Base-by-base conservation (phyloP, 92 coral and sea anemone genomes). In the Meandrina meandrites region DNA sequence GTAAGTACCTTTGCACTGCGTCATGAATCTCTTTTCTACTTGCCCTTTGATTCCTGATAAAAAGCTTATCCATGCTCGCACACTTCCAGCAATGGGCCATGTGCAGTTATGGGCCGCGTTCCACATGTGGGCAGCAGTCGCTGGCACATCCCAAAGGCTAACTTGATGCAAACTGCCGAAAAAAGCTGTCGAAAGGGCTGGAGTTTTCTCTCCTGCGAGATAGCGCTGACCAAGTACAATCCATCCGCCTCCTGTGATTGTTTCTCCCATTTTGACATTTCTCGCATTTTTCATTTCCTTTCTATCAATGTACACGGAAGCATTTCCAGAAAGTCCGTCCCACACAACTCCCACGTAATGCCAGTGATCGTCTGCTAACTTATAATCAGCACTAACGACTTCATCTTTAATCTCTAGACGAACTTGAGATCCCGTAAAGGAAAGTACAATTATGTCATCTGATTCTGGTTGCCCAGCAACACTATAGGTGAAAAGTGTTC, bases 41-140 rank as follows among this genome's bases (percentile, higher is more conserved):
- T 83, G 40, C 21, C 90, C 92, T 75, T 79, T 89, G 34, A 79
- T 82, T 32, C 94, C 94, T 30, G 50, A 79, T n/a, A 92, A 83
- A 40, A 92, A 92, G 17, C 85, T 76, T 14, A 79, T 82, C 94
- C 94, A 92, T 0, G 94, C 81, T 28, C 83, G 81, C 30, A 92
- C 84, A 57, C 85, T 89, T 34, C 92, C 94, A 15, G 87, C 90
- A 54, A 92, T 31, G 15, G 92, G 94, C 94, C 92, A 89, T 12
- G 90, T 78, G 76, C 94, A 92, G 58, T 70, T 81, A 60, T 86
- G 92, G 14, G 94, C 94, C 4, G 92, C 90, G 45, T 90, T 92
- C 88, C 90, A 86, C 94, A 92, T 92, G 79, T 86, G 88, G 51
- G 86, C 90, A 7, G 80, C 76, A 50, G 68, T 83, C 9, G 92